These are phyloP conservation scores for Notechis scutatus DNA, from an alignment of 2,113 vertebrate genomes.

Conservation along the genomic window DNA sequence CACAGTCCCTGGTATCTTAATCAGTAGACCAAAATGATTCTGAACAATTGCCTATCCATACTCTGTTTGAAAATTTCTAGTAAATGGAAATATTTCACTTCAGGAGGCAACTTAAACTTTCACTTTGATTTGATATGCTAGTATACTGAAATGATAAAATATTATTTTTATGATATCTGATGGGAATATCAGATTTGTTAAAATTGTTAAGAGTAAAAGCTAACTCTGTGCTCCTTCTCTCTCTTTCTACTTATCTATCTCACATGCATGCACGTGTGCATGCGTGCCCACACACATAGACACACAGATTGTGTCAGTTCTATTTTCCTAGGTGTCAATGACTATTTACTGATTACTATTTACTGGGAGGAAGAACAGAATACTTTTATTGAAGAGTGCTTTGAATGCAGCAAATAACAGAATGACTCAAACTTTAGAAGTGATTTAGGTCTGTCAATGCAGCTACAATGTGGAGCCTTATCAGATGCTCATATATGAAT, in stretches of 20 bases:
- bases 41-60: background rate
- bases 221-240: background rate
- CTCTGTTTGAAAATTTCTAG: background rate
- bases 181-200: constrained; percentile 9
- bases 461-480: constrained; percentile 34
- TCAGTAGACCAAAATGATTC: background rate
- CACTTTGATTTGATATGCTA: background rate
- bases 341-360: background rate
- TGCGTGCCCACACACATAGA: too few species aligned
- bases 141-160: constrained; percentile 21
- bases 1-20: too few species aligned
- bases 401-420: constrained; percentile 28
- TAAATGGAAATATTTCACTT: background rate
- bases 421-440: constrained; percentile 40
- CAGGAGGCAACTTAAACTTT: background rate
- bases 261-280: too few species aligned
- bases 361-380: background rate
- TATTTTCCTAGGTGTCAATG: background rate
- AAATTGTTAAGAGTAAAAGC: background rate
- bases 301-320: background rate
- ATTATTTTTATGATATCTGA: constrained; percentile 24
- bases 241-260: too few species aligned
- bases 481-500: constrained; percentile 41
- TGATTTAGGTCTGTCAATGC: constrained; percentile 39
- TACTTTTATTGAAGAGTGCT: constrained; percentile 33